A percentile compares a stretch with the other conserved stretches of the same genome.
Evolutionary conservation across 2,888 invertebrate genomes (phyloP).

Genomic region (Torymus aiolomorphi): DNA sequence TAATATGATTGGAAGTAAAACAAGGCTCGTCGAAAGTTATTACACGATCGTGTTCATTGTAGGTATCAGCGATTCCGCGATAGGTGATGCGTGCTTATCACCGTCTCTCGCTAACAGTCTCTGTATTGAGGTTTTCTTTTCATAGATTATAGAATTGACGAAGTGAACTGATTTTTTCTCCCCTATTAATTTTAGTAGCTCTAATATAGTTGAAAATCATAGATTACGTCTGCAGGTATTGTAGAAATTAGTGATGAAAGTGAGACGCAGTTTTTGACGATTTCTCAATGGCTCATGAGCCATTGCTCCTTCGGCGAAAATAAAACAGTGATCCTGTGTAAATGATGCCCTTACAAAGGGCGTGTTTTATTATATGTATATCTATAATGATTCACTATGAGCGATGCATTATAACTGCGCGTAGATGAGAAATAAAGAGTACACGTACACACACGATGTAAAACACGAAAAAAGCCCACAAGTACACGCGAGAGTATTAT

Average conservation of each 20-base stretch:
- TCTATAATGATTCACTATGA: constrained; percentile 42
- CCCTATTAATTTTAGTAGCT: constrained; percentile 22
- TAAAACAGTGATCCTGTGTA: constrained; percentile 9
- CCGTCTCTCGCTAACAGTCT: constrained; percentile 16
- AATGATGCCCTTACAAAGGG: constrained; percentile 23
- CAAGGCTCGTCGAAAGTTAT: neutral
- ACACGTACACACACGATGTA: constrained; percentile 25
- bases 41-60: constrained; percentile 22
- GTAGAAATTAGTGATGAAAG: constrained; percentile 30
- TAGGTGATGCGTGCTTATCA: constrained; percentile 10
- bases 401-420: constrained; percentile 35
- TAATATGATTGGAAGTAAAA: neutral
- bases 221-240: constrained; percentile 9
- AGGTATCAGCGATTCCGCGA: constrained; percentile 21
- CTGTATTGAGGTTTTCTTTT: constrained; percentile 32
- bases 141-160: constrained; percentile 23
- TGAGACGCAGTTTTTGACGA: constrained; percentile 10
- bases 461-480: constrained; percentile 19
- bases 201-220: constrained; percentile 14
- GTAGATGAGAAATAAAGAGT: constrained; percentile 29
- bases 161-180: constrained; percentile 34
- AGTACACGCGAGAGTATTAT: constrained; percentile 33
- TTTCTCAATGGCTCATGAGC: constrained; percentile 25
- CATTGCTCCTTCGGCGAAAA: constrained; percentile 22
- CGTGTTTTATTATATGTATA: constrained; percentile 46